Evolutionary conservation across 2,113 vertebrate species (phyloP), one percentile per base, ranked within the genome.

Genomic region (Eolophus roseicapilla): DNA sequence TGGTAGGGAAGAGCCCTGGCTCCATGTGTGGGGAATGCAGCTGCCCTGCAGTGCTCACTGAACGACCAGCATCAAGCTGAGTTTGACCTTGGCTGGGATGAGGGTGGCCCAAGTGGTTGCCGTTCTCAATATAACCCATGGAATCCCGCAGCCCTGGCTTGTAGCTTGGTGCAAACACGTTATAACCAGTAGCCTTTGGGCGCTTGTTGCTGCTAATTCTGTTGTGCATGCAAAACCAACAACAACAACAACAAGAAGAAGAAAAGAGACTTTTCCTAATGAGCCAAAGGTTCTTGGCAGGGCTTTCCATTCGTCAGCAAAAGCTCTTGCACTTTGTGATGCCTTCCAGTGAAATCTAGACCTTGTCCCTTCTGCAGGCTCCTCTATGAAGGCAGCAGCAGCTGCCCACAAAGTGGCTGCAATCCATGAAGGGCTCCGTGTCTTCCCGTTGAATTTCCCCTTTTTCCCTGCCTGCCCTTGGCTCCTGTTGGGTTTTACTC

Each of bases 261-360:
- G 62, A 39, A 68, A 82, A 14, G 18, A 50, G 24, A n/a, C 33
- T 93, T 92, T 96, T 98, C 85, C 91, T 97, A 93, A 96, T 92
- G 94, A 96, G 96, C 95, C 93, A 82, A 97, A 96, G 87, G 94
- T 95, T 97, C 95, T 97, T 98, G 97, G 97, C 97, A 96, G 91
- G 79, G 62, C 96, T 98, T 97, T 74, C 18, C 1, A 31, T 96
- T 97, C 96, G 97, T 97, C 98, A 98, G 98, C 96, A 94, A 97
- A 97, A 97, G 77, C 94, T 88, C 84, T 95, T 80, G 94, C 76
- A 93, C 95, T 96, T 90, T 95, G 92, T 79, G 96, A 89, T 95
- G 95, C 73, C 84, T 83, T 87, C 64, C 49, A 88, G 13, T 27
- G 37, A 71, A 75, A 69, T 73, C 65, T 91, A 98, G 97, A 97